Evolutionary conservation across 2,113 vertebrate genomes (phyloP).

Genomic region (Salvelinus namaycush): DNA sequence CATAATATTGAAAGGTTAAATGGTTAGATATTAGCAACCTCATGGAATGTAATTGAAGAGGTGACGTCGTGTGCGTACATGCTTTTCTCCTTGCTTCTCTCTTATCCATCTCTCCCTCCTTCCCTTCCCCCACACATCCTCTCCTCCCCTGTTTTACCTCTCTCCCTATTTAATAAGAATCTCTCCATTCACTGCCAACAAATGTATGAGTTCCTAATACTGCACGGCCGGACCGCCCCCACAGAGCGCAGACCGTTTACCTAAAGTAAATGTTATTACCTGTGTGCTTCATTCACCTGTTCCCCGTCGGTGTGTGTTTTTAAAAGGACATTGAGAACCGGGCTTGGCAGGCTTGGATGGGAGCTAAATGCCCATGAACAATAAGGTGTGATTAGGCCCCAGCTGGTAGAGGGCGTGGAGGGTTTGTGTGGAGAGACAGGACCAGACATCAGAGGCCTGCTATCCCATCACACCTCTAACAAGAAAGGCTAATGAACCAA

Average conservation of each 20-base stretch:
- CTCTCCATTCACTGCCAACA: not conserved
- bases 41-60: no score
- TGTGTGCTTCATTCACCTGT: not conserved
- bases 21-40: not conserved
- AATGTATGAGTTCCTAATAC: not conserved
- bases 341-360: not conserved
- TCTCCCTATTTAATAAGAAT: not conserved
- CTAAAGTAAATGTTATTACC: not conserved
- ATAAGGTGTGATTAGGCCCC: not conserved
- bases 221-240: not conserved
- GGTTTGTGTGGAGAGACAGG: not conserved
- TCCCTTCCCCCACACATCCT: not conserved
- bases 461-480: conserved; percentile 1
- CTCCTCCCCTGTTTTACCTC: not conserved
- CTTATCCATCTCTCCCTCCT: not conserved
- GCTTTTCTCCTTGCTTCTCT: not conserved
- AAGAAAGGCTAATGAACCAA: conserved; percentile 6
- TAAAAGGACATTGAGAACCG: not conserved
- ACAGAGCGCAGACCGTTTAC: not conserved
- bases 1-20: not conserved
- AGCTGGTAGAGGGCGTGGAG: not conserved
- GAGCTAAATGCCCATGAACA: not conserved
- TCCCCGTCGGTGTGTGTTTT: not conserved
- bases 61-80: not conserved
- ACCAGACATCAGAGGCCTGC: not conserved